phyloP scores from a whole-genome alignment of 2,888 invertebrate species.

The Dexiosoma caninum region DNA sequence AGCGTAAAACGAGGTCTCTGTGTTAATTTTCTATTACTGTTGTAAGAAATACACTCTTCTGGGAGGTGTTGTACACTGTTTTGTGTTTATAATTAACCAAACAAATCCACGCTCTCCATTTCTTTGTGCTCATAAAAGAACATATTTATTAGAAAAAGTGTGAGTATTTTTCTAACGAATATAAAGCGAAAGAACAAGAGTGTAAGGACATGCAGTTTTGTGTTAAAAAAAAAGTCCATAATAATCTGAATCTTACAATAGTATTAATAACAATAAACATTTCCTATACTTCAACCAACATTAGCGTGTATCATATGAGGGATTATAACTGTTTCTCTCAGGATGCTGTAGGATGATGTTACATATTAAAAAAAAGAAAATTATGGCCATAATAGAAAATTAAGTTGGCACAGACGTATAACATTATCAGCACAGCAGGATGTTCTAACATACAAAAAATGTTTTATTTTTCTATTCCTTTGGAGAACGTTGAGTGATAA shows the following conservation, averaged over 20 bases:
- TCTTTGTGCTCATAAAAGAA: neutral
- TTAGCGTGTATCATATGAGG: neutral
- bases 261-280: slow-evolving; percentile 31
- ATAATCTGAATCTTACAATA: slow-evolving; percentile 10
- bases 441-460: neutral
- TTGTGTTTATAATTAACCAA: slow-evolving; percentile 4
- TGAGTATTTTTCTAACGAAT: neutral
- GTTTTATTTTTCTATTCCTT: slow-evolving; percentile 17
- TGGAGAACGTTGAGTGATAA: slow-evolving; percentile 6
- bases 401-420: slow-evolving; percentile 37
- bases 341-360: neutral
- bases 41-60: neutral
- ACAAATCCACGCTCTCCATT: slow-evolving; percentile 20
- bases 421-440: slow-evolving; percentile 55
- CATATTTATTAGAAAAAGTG: neutral
- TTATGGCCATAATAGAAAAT: slow-evolving; percentile 37
- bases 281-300: slow-evolving; percentile 17
- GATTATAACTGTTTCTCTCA: neutral
- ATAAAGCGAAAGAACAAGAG: too few relatives aligned
- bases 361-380: neutral
- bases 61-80: neutral
- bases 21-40: too few relatives aligned
- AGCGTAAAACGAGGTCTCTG: too few relatives aligned
- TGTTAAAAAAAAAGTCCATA: neutral
- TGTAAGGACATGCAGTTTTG: neutral